phyloP scores from a whole-genome alignment of 1,140 invertebrate genomes.

The Calliphora vicina region DNA sequence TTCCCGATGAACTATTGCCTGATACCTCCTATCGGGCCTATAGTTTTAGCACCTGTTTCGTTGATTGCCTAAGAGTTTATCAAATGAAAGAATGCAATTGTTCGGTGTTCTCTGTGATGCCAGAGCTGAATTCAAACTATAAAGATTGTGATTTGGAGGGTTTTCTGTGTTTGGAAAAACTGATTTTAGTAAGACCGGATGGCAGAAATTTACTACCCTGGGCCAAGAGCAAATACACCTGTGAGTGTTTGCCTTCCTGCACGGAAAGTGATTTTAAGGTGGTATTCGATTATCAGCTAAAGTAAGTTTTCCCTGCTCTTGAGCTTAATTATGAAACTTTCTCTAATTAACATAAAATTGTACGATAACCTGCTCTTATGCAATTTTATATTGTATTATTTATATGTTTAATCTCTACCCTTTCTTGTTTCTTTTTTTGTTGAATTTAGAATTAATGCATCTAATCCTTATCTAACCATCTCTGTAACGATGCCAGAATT shows the following conservation, averaged over 20 bases:
- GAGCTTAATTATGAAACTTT: no score
- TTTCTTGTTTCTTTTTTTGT: background rate
- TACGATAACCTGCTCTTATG: background rate
- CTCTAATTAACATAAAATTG: no score
- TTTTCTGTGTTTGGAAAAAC: conserved; percentile 45
- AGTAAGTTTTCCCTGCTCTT: conserved; percentile 40
- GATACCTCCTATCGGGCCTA: conserved; percentile 64
- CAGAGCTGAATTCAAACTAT: conserved; percentile 37
- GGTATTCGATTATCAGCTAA: conserved; percentile 46
- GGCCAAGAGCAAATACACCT: conserved; percentile 40
- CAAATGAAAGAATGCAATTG: conserved; percentile 66
- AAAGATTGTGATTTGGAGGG: conserved; percentile 51
- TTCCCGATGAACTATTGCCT: conserved; percentile 63
- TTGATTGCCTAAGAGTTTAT: conserved; percentile 63
- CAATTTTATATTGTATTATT: conserved; percentile 28
- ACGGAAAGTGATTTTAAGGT: conserved; percentile 64
- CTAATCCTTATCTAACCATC: conserved; percentile 37
- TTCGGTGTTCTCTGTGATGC: conserved; percentile 54
- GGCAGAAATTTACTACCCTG: conserved; percentile 44
- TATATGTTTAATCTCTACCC: background rate
- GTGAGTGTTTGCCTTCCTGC: conserved; percentile 66
- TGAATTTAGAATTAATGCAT: conserved; percentile 8
- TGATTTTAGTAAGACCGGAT: conserved; percentile 49
- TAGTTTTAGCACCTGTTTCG: conserved; percentile 67
- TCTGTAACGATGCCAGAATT: conserved; percentile 47